phyloP scores from a whole-genome alignment of 2,888 invertebrate species.

The Eledone cirrhosa region DNA sequence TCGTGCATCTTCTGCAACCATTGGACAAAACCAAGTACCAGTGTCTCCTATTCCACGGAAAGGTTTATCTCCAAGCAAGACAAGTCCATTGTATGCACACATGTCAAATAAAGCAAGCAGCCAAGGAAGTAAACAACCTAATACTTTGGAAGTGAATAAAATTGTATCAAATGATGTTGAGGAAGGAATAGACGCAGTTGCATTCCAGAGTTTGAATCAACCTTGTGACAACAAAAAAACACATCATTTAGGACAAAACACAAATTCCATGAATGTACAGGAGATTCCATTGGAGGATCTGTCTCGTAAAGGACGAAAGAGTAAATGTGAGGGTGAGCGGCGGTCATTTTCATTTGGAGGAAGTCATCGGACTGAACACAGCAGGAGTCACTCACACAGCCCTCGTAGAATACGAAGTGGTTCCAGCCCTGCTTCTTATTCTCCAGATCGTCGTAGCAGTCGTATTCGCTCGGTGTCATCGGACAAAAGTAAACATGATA shows the following conservation, averaged over 20 bases:
- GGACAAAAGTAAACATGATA: constrained; percentile 23
- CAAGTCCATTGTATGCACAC: constrained; percentile 12
- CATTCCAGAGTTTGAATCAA: constrained; percentile 59
- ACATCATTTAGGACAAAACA: constrained; percentile 28
- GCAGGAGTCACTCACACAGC: constrained; percentile 51
- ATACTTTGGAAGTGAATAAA: constrained; percentile 4
- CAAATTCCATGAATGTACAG: constrained; percentile 43
- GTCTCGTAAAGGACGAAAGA: constrained; percentile 47
- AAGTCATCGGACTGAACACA: constrained; percentile 40
- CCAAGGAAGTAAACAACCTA: not conserved
- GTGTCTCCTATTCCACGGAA: constrained; percentile 5
- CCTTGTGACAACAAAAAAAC: constrained; percentile 29
- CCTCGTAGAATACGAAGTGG: constrained; percentile 44
- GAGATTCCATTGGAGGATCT: constrained; percentile 66
- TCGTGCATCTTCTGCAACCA: constrained; percentile 24
- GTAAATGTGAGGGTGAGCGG: constrained; percentile 35
- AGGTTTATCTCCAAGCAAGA: constrained; percentile 22
- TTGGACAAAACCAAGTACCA: constrained; percentile 2
- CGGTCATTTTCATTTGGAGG: constrained; percentile 27
- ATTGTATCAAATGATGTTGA: not conserved
- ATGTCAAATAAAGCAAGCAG: constrained; percentile 8
- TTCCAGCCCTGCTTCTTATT: constrained; percentile 32
- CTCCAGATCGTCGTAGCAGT: constrained; percentile 27
- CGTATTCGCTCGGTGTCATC: constrained; percentile 43
- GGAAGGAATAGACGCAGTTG: constrained; percentile 59